These are phyloP conservation scores for Nyctibius bracteatus DNA, from an alignment of 2,113 vertebrate genomes.

Conservation along the genomic window DNA sequence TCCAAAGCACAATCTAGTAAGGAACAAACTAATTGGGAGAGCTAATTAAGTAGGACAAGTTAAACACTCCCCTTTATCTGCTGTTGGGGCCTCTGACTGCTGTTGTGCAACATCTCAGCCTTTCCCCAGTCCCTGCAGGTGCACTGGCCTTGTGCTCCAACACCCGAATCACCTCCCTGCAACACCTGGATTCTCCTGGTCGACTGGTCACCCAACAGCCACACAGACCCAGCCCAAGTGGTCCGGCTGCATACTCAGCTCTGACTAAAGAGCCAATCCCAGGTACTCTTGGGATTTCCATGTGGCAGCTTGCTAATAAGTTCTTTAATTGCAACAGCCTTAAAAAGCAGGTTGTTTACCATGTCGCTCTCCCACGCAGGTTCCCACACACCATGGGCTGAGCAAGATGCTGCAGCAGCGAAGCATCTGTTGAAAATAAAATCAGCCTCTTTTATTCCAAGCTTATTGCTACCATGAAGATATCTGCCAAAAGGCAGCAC, in stretches of 20 bases:
- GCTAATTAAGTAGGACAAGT: neutral
- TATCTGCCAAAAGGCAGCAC: slow-evolving; percentile 29
- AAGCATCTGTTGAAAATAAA: neutral
- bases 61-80: neutral
- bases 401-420: neutral
- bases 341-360: slow-evolving; percentile 42
- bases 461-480: neutral
- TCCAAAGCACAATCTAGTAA: slow-evolving; percentile 36
- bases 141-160: neutral
- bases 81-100: neutral
- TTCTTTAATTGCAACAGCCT: slow-evolving; percentile 35
- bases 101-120: neutral
- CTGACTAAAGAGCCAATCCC: neutral
- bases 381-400: slow-evolving; percentile 5
- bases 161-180: neutral
- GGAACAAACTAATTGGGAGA: neutral
- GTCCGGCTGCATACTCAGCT: neutral
- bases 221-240: neutral
- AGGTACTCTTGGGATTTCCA: neutral
- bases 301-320: neutral
- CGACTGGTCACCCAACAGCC: neutral
- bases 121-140: neutral
- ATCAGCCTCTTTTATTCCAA: neutral
- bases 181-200: neutral
- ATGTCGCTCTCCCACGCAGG: neutral